A percentile compares a stretch with the other conserved stretches of the same genome.
These are phyloP conservation scores for Neoascia interrupta DNA, from an alignment of 2,888 invertebrate genomes.

Conservation along the genomic window DNA sequence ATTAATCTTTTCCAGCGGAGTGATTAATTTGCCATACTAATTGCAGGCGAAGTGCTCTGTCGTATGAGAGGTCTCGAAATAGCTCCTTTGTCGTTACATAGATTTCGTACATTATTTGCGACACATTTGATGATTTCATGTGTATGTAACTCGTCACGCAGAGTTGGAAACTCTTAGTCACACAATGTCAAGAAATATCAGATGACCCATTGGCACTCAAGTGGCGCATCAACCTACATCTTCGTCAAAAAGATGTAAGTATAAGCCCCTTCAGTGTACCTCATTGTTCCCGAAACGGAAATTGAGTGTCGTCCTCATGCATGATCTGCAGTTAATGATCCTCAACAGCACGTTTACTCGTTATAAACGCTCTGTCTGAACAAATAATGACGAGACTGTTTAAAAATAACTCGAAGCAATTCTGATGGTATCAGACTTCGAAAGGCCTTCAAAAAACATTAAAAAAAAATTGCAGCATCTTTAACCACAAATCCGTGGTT, in stretches of 20 bases:
- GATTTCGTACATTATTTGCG: too few relatives aligned
- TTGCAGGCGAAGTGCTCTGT: conserved; percentile 1
- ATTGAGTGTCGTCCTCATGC: conserved; percentile 16
- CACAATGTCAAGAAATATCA: too few relatives aligned
- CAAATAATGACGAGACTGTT: conserved; percentile 37
- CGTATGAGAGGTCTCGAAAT: too few relatives aligned
- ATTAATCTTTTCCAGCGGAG: background rate
- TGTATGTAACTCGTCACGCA: too few relatives aligned
- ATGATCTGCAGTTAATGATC: conserved; percentile 42
- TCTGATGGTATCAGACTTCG: background rate
- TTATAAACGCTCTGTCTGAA: background rate
- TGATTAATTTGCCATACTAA: conserved; percentile 31
- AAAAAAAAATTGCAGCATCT: background rate
- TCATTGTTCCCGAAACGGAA: conserved; percentile 15
- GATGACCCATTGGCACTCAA: too few relatives aligned
- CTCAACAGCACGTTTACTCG: conserved; percentile 8
- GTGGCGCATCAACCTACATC: too few relatives aligned
- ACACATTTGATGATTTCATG: too few relatives aligned
- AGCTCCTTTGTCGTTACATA: background rate
- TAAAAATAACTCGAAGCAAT: conserved; percentile 43
- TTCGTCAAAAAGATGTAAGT: too few relatives aligned
- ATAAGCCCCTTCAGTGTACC: too few relatives aligned
- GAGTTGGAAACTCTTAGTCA: too few relatives aligned
- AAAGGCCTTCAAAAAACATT: background rate
- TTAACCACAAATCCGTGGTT: conserved; percentile 7